Conservation (phyloP, 1,140 invertebrate species). For the Trinorchestia longiramus region DNA sequence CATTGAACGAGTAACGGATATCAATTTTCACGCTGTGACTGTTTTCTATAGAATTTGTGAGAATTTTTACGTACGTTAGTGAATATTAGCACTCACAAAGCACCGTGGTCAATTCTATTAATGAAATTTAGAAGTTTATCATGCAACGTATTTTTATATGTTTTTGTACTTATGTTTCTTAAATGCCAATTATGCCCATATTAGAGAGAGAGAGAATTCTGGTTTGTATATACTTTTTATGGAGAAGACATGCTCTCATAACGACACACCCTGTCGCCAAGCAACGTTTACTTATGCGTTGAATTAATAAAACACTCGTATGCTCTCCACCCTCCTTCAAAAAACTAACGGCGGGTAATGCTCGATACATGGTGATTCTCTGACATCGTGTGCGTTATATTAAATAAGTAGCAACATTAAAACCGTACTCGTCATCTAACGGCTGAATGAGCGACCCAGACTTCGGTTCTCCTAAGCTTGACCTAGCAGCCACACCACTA, state of each 20-base stretch:
- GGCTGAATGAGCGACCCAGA: constrained; percentile 34
- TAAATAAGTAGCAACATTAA: constrained; percentile 14
- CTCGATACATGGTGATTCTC: no score
- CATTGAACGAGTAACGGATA: background rate
- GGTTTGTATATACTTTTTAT: background rate
- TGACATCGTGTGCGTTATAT: constrained; percentile 1
- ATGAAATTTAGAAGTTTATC: background rate
- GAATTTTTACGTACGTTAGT: background rate
- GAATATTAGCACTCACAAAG: background rate
- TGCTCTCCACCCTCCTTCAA: no score
- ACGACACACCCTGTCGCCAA: background rate
- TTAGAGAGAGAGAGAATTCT: background rate
- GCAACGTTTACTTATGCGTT: background rate
- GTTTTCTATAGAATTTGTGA: background rate
- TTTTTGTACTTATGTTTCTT: background rate
- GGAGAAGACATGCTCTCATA: background rate
- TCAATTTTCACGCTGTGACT: background rate
- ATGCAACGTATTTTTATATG: background rate
- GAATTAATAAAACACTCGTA: background rate
- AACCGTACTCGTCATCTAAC: constrained; percentile 33
- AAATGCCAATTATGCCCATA: background rate
- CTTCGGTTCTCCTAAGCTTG: background rate
- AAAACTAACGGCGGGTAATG: no score
- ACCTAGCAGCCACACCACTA: background rate
- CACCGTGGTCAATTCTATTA: background rate